Percentiles rank a stretch among this genome's conserved stretches.
Evolutionary conservation across 2,113 vertebrate genomes (phyloP).

Genomic region (Ranitomeya variabilis): DNA sequence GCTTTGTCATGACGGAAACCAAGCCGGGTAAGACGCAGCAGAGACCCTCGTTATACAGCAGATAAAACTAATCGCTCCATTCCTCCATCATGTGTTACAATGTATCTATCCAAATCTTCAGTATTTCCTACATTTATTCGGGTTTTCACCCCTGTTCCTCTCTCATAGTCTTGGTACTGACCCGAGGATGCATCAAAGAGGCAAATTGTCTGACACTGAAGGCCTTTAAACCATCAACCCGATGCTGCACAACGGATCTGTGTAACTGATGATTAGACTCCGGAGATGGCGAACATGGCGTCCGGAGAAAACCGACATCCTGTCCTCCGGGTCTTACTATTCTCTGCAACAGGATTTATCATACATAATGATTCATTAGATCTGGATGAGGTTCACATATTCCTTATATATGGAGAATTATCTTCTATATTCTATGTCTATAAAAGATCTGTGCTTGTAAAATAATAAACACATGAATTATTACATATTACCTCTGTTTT

Average conservation of each 20-base stretch:
- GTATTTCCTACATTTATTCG: neutral
- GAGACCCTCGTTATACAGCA: neutral
- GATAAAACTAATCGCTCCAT: neutral
- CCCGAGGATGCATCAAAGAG: neutral
- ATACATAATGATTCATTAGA: neutral
- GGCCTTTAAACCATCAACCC: neutral
- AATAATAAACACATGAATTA: neutral
- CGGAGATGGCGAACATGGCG: neutral
- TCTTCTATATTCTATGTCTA: neutral
- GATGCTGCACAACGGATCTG: neutral
- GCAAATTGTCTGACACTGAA: neutral
- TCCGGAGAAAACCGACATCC: too few relatives aligned
- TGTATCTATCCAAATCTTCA: neutral
- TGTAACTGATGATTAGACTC: slow-evolving; percentile 16
- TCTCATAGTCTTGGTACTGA: neutral
- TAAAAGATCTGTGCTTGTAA: neutral
- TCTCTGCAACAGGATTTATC: neutral
- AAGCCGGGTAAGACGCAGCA: neutral
- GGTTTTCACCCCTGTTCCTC: neutral
- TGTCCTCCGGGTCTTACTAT: neutral
- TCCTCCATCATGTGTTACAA: neutral
- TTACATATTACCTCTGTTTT: neutral
- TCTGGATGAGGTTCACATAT: neutral
- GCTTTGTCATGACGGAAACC: neutral
- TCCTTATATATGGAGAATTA: neutral